Evolutionary conservation across 92 coral and sea anemone species (phyloP), one percentile per base, ranked within the genome.

Genomic region (Epizoanthus rinbou): DNA sequence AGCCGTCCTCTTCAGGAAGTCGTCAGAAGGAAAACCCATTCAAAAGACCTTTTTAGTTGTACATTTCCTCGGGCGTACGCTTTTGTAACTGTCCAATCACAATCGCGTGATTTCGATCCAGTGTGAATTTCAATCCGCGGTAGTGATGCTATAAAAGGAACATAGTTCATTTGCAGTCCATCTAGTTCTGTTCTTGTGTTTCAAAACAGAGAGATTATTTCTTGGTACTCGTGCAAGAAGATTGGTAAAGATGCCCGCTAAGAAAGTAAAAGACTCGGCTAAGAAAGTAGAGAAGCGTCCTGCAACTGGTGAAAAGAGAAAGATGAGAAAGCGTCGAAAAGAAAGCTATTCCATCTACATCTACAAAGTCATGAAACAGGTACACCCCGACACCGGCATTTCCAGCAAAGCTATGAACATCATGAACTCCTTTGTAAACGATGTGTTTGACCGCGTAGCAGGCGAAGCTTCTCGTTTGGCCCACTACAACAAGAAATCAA

Each of bases 331-430:
- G 25, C 79, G 79, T 0, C 79, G 79, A 25, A 74, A 23, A 25
- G 79, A 74, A 23, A 74, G 79, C 24, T 74, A 74, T n/a, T 65
- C 71, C 43, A 65, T 65, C 71, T 65, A 65, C 71, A 65, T 65
- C 71, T 65, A 65, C 71, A 74, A 74, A 74, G 79, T 74, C 43
- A 74, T 74, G 79, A 74, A 74, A 7, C 79, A 74, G 17, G 79
- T 52, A 39, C 75, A 70, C 17, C 75, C 75, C 1, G 75, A 70
- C 8, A 70, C 75, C 22, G 75, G 75, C 1, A 74, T 74, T 52
- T 74, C 79, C 79, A 74, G 64, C 22, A 60, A 62, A 16, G 79
- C 79, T 13, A 65, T 65, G 71, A 39, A 18, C 71, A 65, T 65
- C 71, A 65, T 65, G 71, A 65, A 65, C 43, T 70, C 79, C 14